These are phyloP conservation scores for Cryptotermes secundus DNA, from an alignment of 1,140 invertebrate species.

Conservation along the genomic window DNA sequence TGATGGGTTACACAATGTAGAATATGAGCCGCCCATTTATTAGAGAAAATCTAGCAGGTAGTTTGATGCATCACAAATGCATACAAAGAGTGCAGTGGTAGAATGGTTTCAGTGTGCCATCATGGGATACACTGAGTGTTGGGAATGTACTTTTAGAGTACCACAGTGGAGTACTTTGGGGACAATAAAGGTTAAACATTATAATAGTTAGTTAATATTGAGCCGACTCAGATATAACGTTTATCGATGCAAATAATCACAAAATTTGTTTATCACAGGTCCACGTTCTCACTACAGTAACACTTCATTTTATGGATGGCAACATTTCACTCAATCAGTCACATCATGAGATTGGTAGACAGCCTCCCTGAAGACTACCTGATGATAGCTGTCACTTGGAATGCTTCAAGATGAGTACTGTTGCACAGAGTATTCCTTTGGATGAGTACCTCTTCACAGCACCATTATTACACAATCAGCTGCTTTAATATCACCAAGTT, in stretches of 20 bases:
- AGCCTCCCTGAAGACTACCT: background rate
- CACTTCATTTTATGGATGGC: background rate
- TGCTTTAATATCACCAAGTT: constrained; percentile 61
- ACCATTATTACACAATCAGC: constrained; percentile 44
- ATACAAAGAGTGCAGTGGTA: too few species aligned
- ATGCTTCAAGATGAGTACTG: background rate
- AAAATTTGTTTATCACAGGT: constrained; percentile 9
- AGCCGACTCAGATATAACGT: background rate
- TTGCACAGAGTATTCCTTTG: background rate
- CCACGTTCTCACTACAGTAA: background rate
- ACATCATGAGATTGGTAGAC: background rate
- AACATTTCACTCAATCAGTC: background rate
- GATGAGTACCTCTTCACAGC: background rate
- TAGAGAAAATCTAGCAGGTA: too few species aligned
- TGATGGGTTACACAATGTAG: too few species aligned
- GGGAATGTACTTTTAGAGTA: background rate
- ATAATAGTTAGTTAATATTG: too few species aligned
- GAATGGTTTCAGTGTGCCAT: too few species aligned
- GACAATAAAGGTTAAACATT: too few species aligned
- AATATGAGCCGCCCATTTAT: too few species aligned
- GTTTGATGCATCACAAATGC: too few species aligned
- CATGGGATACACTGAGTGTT: background rate
- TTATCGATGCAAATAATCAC: background rate
- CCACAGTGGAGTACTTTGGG: too few species aligned
- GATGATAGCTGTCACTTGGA: background rate